Evolutionary conservation across 2,888 invertebrate species (phyloP).

Genomic region (Stenolophus ochropezus): DNA sequence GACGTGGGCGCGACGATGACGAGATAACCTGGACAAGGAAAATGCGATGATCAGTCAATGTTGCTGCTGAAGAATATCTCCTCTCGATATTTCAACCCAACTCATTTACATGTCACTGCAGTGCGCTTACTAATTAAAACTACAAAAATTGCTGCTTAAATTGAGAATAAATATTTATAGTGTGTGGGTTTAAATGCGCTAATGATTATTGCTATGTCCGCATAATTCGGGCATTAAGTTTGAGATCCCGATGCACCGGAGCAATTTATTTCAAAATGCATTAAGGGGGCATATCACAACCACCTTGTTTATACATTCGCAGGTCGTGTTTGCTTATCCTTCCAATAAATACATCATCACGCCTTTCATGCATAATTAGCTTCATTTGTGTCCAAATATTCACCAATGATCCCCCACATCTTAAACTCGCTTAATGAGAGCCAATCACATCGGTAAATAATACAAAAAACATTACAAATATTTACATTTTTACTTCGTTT

Average conservation of each 20-base stretch:
- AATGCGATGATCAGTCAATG: slow-evolving; percentile 35
- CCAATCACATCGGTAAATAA: too few relatives aligned
- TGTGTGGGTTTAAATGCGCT: slow-evolving; percentile 46
- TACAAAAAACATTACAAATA: too few relatives aligned
- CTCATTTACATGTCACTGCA: slow-evolving; percentile 23
- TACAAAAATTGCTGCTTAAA: slow-evolving; percentile 46
- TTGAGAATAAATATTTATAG: slow-evolving; percentile 48
- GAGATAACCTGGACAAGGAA: slow-evolving; percentile 25
- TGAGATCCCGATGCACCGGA: slow-evolving; percentile 16
- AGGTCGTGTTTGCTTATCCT: not conserved
- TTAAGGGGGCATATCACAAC: slow-evolving; percentile 2
- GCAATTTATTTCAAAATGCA: slow-evolving; percentile 37
- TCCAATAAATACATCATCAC: not conserved
- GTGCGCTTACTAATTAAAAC: slow-evolving; percentile 51
- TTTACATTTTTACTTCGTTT: too few relatives aligned
- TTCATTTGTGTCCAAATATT: not conserved
- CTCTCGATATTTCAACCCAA: not conserved
- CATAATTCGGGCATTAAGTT: slow-evolving; percentile 53
- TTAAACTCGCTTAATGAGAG: too few relatives aligned
- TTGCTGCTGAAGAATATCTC: slow-evolving; percentile 12
- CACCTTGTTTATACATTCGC: slow-evolving; percentile 1
- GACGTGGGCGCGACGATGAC: slow-evolving; percentile 17
- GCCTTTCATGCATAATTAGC: not conserved
- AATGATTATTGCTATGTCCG: slow-evolving; percentile 55
- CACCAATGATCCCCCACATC: too few relatives aligned